A percentile compares a stretch with the other conserved stretches of the same genome.
Evolutionary conservation across 2,113 vertebrate species (phyloP).

Genomic region (Origma solitaria): DNA sequence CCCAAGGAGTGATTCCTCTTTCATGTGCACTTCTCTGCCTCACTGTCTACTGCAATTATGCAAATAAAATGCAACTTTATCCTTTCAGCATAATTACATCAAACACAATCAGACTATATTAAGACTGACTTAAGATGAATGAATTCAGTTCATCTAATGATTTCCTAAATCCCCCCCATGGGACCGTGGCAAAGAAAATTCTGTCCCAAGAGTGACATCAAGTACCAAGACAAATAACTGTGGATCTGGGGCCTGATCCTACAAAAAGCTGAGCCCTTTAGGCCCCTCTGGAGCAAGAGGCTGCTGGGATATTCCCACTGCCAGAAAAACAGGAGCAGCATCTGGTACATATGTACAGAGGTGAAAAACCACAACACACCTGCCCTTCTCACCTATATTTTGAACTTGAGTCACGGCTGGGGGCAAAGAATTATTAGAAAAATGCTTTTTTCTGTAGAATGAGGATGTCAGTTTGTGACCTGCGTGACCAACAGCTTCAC

Average conservation of each 20-base stretch:
- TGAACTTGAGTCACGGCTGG: accelerated
- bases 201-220: conserved; percentile 1
- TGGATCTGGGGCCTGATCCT: background rate
- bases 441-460: background rate
- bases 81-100: conserved; percentile 65
- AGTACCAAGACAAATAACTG: background rate
- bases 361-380: background rate
- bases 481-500: background rate
- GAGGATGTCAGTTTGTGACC: background rate
- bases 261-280: accelerated
- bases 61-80: conserved; percentile 55
- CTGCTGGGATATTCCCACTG: background rate
- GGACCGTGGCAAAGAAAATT: background rate
- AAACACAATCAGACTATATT: conserved; percentile 35
- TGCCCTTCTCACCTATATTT: accelerated
- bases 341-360: accelerated
- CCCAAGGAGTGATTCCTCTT: conserved; percentile 5
- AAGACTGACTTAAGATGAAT: conserved; percentile 45
- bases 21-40: background rate
- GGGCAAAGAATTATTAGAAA: background rate
- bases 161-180: background rate
- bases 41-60: conserved; percentile 33
- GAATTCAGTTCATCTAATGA: conserved; percentile 13
- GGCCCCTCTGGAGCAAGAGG: background rate
- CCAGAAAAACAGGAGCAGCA: accelerated